phyloP scores from a whole-genome alignment of 2,113 vertebrate species.

The Glaucidium brasilianum region DNA sequence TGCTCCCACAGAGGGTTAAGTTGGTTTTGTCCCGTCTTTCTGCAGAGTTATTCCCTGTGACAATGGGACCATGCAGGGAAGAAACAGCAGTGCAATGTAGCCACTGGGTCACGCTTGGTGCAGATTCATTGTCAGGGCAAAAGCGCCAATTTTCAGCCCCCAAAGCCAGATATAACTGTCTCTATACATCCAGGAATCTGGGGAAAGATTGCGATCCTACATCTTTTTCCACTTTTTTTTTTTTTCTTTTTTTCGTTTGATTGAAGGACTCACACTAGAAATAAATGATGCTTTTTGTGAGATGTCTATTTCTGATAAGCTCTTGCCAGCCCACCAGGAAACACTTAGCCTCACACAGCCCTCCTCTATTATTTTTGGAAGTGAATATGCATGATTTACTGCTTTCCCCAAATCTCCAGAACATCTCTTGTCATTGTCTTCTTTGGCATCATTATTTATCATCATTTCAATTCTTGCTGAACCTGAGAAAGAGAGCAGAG shows the following conservation, averaged over 20 bases:
- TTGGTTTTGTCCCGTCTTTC: neutral
- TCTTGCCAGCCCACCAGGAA: neutral
- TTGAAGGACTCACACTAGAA: neutral
- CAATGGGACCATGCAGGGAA: rapidly evolving
- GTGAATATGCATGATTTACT: neutral
- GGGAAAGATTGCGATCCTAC: neutral
- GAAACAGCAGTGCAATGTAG: rapidly evolving
- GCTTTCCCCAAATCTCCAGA: neutral
- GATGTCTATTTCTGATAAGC: neutral
- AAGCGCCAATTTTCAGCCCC: neutral
- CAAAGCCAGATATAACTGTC: neutral
- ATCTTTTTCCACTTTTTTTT: neutral
- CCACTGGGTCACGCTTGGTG: rapidly evolving
- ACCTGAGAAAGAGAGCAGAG: neutral
- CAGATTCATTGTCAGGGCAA: neutral
- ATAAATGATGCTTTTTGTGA: neutral
- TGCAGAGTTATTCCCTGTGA: neutral
- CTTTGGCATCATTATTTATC: neutral
- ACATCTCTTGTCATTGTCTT: neutral
- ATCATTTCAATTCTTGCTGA: neutral
- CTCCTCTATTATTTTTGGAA: neutral
- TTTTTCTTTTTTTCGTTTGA: no score
- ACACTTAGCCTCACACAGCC: neutral
- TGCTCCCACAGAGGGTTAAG: neutral
- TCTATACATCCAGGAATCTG: neutral